A percentile compares a stretch with the other conserved stretches of the same genome.
phyloP scores from a whole-genome alignment of 2,113 vertebrate genomes.

The Albula goreensis region DNA sequence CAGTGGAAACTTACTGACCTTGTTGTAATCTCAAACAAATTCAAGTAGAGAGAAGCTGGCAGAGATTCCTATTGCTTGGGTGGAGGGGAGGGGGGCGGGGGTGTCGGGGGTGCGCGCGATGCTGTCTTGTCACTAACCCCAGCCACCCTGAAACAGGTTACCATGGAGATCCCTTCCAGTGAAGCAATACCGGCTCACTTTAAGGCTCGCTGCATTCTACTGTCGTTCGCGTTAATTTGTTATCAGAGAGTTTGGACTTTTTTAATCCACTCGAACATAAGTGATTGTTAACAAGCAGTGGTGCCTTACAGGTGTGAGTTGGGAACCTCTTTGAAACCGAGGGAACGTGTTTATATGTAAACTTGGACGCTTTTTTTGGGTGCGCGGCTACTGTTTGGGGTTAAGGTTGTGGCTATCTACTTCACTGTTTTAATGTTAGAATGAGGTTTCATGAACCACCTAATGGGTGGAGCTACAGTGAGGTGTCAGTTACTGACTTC shows the following conservation, averaged over 20 bases:
- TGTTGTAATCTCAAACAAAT: not conserved
- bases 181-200: not conserved
- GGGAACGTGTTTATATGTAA: not conserved
- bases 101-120: not conserved
- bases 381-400: not conserved
- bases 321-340: not conserved
- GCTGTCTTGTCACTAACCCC: not conserved
- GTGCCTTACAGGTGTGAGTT: not conserved
- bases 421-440: too few species aligned
- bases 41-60: not conserved
- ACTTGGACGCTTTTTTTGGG: not conserved
- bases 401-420: not conserved
- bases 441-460: too few species aligned
- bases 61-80: not conserved
- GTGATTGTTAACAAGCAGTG: not conserved
- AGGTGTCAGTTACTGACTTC: too few species aligned
- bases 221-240: not conserved
- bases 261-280: not conserved
- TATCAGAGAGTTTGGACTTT: not conserved
- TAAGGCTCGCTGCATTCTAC: not conserved
- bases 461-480: too few species aligned
- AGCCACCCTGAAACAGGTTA: not conserved
- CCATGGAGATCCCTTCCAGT: not conserved
- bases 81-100: not conserved
- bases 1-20: not conserved